phyloP scores from a whole-genome alignment of 2,113 vertebrate genomes.

The Microtus oregoni region DNA sequence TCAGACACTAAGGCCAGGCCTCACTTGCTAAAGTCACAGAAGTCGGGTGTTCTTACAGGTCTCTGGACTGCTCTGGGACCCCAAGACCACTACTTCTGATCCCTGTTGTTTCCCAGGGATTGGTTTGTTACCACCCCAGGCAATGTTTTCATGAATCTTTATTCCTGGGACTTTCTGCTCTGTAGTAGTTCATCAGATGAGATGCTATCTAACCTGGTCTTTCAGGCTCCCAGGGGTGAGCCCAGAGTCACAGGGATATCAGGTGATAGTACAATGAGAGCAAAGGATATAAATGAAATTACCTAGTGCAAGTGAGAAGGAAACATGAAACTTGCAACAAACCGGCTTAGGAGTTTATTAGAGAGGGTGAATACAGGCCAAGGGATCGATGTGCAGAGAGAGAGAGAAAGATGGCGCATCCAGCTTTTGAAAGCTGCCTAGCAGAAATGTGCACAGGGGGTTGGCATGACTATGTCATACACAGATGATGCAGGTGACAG shows the following conservation, averaged over 20 bases:
- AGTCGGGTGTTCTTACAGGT: rapidly evolving
- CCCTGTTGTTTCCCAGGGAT: neutral
- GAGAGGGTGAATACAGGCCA: too few relatives aligned
- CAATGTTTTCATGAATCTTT: neutral
- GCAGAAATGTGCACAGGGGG: too few relatives aligned
- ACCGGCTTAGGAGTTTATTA: too few relatives aligned
- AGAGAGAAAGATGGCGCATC: too few relatives aligned
- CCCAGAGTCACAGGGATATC: neutral
- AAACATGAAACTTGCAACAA: too few relatives aligned
- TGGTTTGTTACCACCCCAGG: too few relatives aligned
- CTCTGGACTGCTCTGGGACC: neutral
- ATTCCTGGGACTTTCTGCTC: neutral
- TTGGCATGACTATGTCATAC: too few relatives aligned
- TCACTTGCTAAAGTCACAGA: neutral
- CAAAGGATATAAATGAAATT: neutral
- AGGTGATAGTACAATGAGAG: neutral
- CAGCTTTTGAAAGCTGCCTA: too few relatives aligned
- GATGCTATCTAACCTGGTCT: neutral
- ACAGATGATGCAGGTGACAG: too few relatives aligned
- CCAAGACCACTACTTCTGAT: neutral
- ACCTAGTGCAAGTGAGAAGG: too few relatives aligned
- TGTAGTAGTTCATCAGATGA: neutral
- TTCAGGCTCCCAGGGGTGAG: neutral
- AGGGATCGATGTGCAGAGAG: too few relatives aligned
- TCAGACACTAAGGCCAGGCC: neutral